Evolutionary conservation across 2,797 vertebrate genomes (phyloP).

Genomic region (Dendrocincla tyrannina): DNA sequence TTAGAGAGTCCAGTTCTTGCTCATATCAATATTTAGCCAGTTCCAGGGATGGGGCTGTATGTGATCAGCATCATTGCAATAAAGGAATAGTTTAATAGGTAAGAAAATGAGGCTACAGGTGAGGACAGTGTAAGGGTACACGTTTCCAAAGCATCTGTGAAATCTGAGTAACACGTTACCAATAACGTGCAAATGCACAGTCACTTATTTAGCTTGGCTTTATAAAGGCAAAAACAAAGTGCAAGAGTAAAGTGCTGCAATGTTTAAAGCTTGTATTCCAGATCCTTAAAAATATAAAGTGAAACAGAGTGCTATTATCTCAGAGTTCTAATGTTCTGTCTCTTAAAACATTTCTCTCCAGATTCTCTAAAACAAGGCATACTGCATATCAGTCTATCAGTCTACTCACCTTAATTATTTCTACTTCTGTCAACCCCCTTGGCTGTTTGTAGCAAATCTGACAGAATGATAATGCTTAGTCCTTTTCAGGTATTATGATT

Average conservation of each 20-base stretch:
- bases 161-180: background rate
- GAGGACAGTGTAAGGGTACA: background rate
- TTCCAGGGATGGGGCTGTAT: background rate
- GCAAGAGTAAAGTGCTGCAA: background rate
- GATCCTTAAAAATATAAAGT: background rate
- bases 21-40: background rate
- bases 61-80: background rate
- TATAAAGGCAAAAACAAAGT: background rate
- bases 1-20: background rate
- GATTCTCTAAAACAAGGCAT: background rate
- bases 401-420: background rate
- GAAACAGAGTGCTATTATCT: background rate
- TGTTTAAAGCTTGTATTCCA: background rate
- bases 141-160: accelerated
- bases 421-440: background rate
- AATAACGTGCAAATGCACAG: background rate
- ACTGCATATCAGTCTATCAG: background rate
- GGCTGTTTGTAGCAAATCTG: background rate
- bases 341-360: background rate
- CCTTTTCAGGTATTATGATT: background rate
- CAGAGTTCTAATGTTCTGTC: background rate
- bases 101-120: background rate
- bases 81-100: background rate
- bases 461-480: background rate
- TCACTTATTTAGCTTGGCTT: background rate